phyloP scores from a whole-genome alignment of 2,113 vertebrate species.

The Cinclus cinclus region DNA sequence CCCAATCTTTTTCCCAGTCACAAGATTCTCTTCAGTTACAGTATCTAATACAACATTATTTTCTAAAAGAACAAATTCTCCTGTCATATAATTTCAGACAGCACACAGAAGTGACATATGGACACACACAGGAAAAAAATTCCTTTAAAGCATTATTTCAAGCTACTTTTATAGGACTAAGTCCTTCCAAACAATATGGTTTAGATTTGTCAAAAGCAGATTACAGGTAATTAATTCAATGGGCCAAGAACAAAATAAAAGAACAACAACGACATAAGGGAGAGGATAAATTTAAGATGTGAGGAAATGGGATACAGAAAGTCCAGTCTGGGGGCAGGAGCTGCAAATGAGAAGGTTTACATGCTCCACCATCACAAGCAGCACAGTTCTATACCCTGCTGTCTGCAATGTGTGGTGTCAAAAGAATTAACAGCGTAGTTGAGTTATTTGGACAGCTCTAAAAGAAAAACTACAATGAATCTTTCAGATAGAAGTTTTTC shows the following conservation, averaged over 20 bases:
- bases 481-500: not conserved
- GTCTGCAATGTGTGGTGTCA: not conserved
- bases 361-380: not conserved
- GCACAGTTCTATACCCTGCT: not conserved
- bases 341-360: not conserved
- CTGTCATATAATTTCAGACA: not conserved
- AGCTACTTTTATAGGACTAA: not conserved
- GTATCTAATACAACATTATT: not conserved
- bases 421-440: not conserved
- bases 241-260: not conserved
- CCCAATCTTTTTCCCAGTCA: not conserved
- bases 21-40: not conserved
- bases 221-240: not conserved
- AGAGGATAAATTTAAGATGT: not conserved
- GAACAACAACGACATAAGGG: not conserved
- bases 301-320: not conserved
- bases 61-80: not conserved
- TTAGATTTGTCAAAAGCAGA: not conserved
- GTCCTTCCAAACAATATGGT: not conserved
- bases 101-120: not conserved
- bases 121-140: not conserved
- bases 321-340: not conserved
- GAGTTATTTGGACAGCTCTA: not conserved
- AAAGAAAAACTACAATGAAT: not conserved
- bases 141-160: not conserved